phyloP scores from a whole-genome alignment of 2,113 vertebrate genomes.

The Nothoprocta pentlandii region DNA sequence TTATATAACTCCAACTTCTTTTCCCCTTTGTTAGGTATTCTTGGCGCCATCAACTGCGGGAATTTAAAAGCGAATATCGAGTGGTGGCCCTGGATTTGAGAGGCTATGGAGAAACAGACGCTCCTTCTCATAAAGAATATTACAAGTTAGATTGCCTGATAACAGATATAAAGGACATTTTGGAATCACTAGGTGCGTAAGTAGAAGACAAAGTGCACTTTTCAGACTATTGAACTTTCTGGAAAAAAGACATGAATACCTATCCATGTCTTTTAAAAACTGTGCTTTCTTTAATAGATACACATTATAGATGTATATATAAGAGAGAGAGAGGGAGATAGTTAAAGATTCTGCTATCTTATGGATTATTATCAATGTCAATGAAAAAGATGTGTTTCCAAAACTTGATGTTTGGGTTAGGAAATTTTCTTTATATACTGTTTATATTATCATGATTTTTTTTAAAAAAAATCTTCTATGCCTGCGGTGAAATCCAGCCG shows the following conservation, averaged over 20 bases:
- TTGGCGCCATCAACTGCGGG: constrained; percentile 95
- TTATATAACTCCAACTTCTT: constrained; percentile 36
- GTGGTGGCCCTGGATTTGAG: constrained; percentile 96
- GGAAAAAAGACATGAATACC: neutral
- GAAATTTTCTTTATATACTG: neutral
- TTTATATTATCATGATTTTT: neutral
- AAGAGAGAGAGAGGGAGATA: neutral
- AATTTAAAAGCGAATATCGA: constrained; percentile 97
- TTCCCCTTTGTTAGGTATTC: constrained; percentile 87
- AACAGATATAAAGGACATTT: constrained; percentile 94
- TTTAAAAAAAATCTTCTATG: neutral
- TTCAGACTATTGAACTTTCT: neutral
- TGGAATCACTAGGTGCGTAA: constrained; percentile 93
- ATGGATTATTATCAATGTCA: neutral
- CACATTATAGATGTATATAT: neutral
- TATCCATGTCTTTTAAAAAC: neutral
- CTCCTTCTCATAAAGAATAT: constrained; percentile 86
- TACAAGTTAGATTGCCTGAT: constrained; percentile 92
- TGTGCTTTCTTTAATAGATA: neutral
- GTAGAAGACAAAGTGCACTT: neutral
- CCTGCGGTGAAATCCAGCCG: neutral
- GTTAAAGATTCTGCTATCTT: neutral
- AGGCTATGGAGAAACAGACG: constrained; percentile 95
- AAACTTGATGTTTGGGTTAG: neutral
- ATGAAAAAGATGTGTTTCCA: neutral